Evolutionary conservation across 2,113 vertebrate genomes (phyloP), one percentile per base, ranked within the genome.

Genomic region (Vireo altiloquus): DNA sequence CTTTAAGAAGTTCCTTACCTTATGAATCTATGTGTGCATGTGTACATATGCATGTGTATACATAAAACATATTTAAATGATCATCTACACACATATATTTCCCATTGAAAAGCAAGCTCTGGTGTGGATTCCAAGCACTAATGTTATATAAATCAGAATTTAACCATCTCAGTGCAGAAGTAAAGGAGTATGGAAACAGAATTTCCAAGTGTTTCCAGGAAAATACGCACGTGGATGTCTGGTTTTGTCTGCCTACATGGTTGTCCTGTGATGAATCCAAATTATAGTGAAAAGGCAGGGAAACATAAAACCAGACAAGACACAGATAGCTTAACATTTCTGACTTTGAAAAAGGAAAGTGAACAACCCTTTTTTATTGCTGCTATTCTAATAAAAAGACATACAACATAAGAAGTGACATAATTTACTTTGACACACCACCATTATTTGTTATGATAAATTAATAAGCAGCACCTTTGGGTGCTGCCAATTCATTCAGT

Each of bases 381-480:
- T 86, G 56, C 39, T 60, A 54, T 94, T 97, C 92, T 84, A 93
- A 33, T 66, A 85, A 24, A 91, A 95, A 94, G 92, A 79, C 44
- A 50, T 49, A 49, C 23, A 97, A 82, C 65, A 82, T 91, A 91
- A 33, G 86, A 98, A 92, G 27, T 9, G 31, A 90, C 70, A 94
- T 97, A 96, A 98, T 96, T 97, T 97, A 96, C 61, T 87, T 94
- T 97, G 97, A 96, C 92, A 95, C 33, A 70, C 33, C 49, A 95
- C 92, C 95, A 97, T 97, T 96, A 97, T 97, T 97, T 97, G 92
- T 94, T 96, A 96, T 96, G 72, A 95, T 94, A 96, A 97, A 98
- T 98, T 97, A 98, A 97, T 96, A 95, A 97, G 96, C 49, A 97
- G 57, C 97, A 98, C 91, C 87, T 98, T 97, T 97, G 89, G 97